Base-by-base conservation (phyloP, 2,797 vertebrate genomes). In the Micropoecilia bifurca region DNA sequence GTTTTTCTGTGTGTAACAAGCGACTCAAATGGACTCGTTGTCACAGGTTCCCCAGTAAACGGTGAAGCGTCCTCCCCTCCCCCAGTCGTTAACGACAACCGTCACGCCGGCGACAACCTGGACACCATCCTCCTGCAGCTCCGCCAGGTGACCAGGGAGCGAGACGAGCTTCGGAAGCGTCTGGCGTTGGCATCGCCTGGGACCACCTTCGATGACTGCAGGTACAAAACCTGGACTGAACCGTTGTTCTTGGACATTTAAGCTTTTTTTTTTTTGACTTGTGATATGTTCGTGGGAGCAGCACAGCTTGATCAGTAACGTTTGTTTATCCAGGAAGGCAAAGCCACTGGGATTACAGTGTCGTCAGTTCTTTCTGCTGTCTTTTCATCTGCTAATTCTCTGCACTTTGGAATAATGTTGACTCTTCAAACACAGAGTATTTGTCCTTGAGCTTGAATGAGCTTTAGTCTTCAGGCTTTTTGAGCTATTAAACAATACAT, bases 201-300 rank as follows among this genome's bases (percentile, higher is more conserved):
- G 77, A 98, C 97, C 39, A 98, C 98, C 87, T 99, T 99, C 39
- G 98, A 99, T 75, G 98, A 99, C 93, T 98, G 97, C 97, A 98
- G 98, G 98, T 95, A 86, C 76, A 84, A 84, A 85, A 86, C 78
- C 33, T 71, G 0, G 16, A 18, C 86, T 82, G 82, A 82, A 69
- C 50, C n/a, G 39, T 69, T 77, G 20, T 85, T 74, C 3, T 57
- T 86, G 73, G n/a, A 46, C 57, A 14, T 71, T 41, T 71, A 1
- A 2, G 4, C 20, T 30, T 0, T 59, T 39, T 16, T 57, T 39
- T 0, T 3, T 22, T 55, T 76, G 47, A 82, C 74, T 45, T 48
- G 79, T 48, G 74, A 36, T 80, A 57, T 79, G n/a, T 57, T 66
- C 72, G 43, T 80, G 33, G 75, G 25, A 77, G 80, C 75, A 76